Conservation (phyloP, 2,888 invertebrate species). For the Eremobia ochroleuca region DNA sequence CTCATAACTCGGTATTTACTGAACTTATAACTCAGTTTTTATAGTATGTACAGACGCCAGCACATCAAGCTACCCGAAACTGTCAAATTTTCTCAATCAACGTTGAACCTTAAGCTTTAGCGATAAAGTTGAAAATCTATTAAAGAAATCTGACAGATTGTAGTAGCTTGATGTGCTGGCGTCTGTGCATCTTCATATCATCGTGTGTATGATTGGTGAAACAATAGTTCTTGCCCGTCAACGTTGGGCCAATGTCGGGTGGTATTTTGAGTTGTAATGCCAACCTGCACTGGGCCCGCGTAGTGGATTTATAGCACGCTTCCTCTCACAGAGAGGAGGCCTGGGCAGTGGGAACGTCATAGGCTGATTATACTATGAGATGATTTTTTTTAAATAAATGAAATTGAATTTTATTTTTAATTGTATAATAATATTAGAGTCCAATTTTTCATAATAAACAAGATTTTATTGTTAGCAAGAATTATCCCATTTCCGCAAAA, state of each 20-base stretch:
- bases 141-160: no score
- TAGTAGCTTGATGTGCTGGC: no score
- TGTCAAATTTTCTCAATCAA: no score
- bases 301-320: neutral
- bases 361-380: neutral
- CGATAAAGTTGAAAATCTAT: no score
- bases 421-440: neutral
- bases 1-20: no score
- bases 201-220: neutral
- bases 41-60: no score
- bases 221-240: neutral
- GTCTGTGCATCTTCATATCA: no score
- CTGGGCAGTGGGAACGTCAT: neutral
- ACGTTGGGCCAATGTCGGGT: neutral
- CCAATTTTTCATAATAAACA: neutral
- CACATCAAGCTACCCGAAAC: no score
- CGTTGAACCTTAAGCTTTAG: no score
- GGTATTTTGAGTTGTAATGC: neutral
- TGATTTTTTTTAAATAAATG: neutral
- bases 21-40: neutral
- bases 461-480: constrained; percentile 8
- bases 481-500: constrained; percentile 15
- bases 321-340: neutral
- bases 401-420: constrained; percentile 1
- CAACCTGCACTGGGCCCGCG: no score